Conservation (phyloP, 1,140 invertebrate genomes). For the Leptinotarsa undecemlineata region DNA sequence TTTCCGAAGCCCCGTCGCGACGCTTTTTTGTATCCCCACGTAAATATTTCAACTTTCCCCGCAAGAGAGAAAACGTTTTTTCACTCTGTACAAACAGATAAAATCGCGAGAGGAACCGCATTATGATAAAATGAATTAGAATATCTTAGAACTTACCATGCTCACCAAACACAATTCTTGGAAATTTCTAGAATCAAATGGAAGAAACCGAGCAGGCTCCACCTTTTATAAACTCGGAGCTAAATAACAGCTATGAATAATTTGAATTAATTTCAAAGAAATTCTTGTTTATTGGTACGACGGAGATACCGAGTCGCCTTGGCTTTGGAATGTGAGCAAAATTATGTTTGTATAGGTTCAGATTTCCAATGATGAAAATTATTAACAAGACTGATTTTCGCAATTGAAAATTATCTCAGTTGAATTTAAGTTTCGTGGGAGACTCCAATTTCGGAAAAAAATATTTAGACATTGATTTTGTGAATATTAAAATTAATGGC, state of each 20-base stretch:
- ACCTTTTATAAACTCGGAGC: constrained; percentile 17
- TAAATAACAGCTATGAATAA: constrained; percentile 16
- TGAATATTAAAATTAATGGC: too few species aligned
- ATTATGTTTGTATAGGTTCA: background rate
- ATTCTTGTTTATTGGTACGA: background rate
- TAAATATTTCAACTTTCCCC: too few species aligned
- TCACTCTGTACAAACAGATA: too few species aligned
- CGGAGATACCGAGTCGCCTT: constrained; percentile 15
- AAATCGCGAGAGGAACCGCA: too few species aligned
- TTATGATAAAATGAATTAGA: too few species aligned
- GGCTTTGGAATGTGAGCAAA: background rate
- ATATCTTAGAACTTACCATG: constrained; percentile 4
- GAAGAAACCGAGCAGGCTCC: constrained; percentile 1
- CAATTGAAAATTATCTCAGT: too few species aligned
- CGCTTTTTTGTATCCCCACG: background rate
- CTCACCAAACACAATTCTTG: constrained; percentile 15
- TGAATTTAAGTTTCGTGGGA: too few species aligned
- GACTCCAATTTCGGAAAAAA: too few species aligned
- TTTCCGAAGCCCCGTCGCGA: background rate
- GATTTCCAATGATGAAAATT: too few species aligned
- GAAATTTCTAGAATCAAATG: constrained; percentile 1
- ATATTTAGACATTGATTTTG: too few species aligned
- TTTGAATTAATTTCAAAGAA: constrained; percentile 17
- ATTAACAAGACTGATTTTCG: too few species aligned
- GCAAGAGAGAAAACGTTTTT: too few species aligned